These are phyloP conservation scores for Bhutanitis thaidina DNA, from an alignment of 2,888 invertebrate genomes.

Conservation along the genomic window DNA sequence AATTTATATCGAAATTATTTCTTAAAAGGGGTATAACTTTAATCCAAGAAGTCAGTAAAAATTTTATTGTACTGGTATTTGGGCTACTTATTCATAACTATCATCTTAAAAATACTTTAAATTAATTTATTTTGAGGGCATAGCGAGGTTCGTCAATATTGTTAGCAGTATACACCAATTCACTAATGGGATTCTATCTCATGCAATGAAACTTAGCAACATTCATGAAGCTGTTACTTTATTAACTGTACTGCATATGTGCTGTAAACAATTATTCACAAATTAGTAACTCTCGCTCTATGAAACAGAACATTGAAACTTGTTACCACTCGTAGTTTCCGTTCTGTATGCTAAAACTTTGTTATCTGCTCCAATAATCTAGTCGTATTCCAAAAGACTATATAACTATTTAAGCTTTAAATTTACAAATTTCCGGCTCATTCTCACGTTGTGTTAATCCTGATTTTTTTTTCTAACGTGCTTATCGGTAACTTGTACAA, in stretches of 20 bases:
- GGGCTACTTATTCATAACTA: too few relatives aligned
- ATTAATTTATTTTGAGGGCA: too few relatives aligned
- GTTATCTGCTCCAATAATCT: slow-evolving; percentile 3
- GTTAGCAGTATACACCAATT: not conserved
- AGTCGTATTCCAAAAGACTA: not conserved
- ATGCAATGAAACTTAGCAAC: not conserved
- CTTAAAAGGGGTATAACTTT: too few relatives aligned
- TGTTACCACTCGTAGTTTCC: not conserved
- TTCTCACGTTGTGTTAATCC: too few relatives aligned
- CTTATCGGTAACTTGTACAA: too few relatives aligned
- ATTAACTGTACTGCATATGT: not conserved
- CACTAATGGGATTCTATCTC: not conserved
- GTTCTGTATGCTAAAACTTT: not conserved
- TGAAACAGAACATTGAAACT: not conserved
- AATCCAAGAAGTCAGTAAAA: too few relatives aligned
- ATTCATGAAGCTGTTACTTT: not conserved
- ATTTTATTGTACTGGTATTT: too few relatives aligned
- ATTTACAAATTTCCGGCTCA: not conserved
- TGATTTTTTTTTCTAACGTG: too few relatives aligned
- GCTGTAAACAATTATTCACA: not conserved
- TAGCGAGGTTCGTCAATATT: too few relatives aligned
- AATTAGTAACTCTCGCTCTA: slow-evolving; percentile 2
- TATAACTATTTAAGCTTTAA: not conserved
- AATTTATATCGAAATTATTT: too few relatives aligned
- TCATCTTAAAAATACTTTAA: too few relatives aligned